Evolutionary conservation across 2,113 vertebrate genomes (phyloP).

Genomic region (Bufo bufo): DNA sequence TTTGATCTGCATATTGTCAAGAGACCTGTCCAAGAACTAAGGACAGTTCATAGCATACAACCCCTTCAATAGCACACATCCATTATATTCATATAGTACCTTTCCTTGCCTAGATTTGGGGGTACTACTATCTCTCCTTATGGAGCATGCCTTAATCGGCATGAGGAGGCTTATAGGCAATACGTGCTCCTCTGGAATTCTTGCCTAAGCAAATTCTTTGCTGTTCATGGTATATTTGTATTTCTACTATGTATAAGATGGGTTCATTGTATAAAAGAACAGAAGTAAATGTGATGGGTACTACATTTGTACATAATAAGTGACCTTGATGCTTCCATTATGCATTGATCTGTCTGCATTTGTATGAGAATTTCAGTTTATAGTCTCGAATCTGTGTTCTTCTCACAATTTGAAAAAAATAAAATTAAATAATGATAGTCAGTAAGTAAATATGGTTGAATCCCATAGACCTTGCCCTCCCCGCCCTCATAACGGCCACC

Average conservation of each 20-base stretch:
- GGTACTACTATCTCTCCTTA: too few species aligned
- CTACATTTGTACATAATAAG: neutral
- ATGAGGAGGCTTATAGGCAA: too few species aligned
- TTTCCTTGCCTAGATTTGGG: too few species aligned
- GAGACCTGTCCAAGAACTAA: too few species aligned
- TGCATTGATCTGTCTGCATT: neutral
- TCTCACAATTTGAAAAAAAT: neutral
- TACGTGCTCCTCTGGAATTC: too few species aligned
- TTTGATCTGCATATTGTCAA: too few species aligned
- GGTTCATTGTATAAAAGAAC: neutral
- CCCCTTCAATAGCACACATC: too few species aligned
- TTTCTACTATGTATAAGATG: neutral
- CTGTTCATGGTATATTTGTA: neutral
- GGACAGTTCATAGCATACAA: too few species aligned
- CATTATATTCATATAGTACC: too few species aligned
- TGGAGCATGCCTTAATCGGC: too few species aligned
- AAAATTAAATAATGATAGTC: neutral
- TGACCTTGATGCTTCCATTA: neutral
- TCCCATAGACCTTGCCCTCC: neutral
- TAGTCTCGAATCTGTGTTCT: neutral
- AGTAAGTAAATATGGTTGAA: neutral
- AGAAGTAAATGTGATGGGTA: neutral
- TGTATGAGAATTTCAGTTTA: neutral
- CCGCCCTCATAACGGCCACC: neutral
- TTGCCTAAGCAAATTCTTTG: neutral